A percentile compares a stretch with the other conserved stretches of the same genome.
Conservation (phyloP, 2,888 invertebrate species). For the Philhelius pedissequus region DNA sequence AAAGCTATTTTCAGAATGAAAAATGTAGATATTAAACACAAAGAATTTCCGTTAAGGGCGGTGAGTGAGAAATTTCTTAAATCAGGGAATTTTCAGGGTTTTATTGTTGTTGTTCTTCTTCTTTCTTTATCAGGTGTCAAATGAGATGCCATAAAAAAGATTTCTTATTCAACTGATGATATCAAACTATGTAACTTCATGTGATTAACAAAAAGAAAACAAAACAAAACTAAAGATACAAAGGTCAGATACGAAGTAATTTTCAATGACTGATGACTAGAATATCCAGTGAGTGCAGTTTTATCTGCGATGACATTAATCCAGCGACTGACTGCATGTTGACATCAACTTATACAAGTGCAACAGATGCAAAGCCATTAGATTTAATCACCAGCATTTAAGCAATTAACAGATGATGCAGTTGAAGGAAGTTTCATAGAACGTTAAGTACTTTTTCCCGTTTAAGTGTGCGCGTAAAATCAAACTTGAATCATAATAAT, state of each 20-base stretch:
- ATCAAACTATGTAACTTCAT: not conserved
- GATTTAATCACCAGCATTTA: constrained; percentile 38
- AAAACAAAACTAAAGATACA: not conserved
- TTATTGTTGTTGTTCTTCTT: not conserved
- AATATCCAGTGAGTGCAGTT: constrained; percentile 34
- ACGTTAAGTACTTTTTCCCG: constrained; percentile 11
- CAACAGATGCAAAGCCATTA: constrained; percentile 54
- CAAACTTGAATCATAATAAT: not conserved
- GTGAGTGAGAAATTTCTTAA: not conserved
- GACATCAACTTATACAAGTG: not conserved
- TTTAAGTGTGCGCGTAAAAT: not conserved
- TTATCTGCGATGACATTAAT: constrained; percentile 33
- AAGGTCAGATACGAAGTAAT: constrained; percentile 27
- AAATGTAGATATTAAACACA: not conserved
- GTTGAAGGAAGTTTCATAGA: not conserved
- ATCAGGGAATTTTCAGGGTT: not conserved
- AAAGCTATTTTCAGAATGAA: constrained; percentile 46
- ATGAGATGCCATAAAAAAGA: not conserved
- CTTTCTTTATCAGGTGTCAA: constrained; percentile 39
- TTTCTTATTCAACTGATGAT: not conserved
- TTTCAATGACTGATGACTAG: not conserved
- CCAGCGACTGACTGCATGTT: not conserved
- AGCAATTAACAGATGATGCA: constrained; percentile 25
- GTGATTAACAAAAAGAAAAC: constrained; percentile 15
- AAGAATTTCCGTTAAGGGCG: not conserved